Conservation (phyloP, 2,113 vertebrate genomes). For the Sigmodon hispidus region DNA sequence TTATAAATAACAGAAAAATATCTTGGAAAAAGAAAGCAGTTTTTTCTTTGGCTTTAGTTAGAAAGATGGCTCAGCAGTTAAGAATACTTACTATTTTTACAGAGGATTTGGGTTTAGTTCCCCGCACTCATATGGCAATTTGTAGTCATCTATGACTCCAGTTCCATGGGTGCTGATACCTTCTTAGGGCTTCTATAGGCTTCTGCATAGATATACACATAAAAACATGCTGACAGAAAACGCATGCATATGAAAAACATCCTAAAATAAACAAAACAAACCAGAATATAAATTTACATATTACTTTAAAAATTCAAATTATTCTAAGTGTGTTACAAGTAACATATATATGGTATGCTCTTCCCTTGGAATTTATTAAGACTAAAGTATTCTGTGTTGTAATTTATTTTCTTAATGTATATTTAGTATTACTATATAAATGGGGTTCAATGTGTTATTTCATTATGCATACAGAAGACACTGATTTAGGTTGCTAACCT, state of each 20-base stretch:
- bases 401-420: background rate
- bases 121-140: background rate
- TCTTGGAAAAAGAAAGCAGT: background rate
- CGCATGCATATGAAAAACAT: background rate
- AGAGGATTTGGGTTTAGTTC: background rate
- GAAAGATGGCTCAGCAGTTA: background rate
- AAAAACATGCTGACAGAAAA: background rate
- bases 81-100: background rate
- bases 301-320: slow-evolving; percentile 45
- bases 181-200: background rate
- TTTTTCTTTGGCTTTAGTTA: background rate
- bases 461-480: background rate
- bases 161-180: background rate
- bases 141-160: background rate
- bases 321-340: slow-evolving; percentile 26
- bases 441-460: background rate
- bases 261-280: background rate
- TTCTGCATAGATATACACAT: background rate
- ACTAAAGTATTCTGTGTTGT: background rate
- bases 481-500: background rate
- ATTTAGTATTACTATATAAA: background rate
- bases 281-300: background rate
- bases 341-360: background rate
- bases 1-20: background rate
- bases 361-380: background rate